These are phyloP conservation scores for Zapus hudsonius DNA, from an alignment of 2,113 vertebrate genomes.

Conservation along the genomic window DNA sequence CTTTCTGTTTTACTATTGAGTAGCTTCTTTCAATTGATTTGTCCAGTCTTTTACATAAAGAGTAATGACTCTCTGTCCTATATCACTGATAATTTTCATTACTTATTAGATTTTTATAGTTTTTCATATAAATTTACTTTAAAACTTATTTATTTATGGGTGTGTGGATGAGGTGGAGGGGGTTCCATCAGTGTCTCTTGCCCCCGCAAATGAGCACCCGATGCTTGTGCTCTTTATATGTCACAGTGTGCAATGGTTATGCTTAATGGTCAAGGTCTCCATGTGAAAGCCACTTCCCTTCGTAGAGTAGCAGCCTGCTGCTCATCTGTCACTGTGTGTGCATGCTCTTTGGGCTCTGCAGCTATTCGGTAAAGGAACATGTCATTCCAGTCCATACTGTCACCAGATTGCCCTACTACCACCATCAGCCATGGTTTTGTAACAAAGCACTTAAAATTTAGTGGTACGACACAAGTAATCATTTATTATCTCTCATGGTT, in stretches of 20 bases:
- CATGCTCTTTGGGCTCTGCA: neutral
- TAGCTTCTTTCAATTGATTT: slow-evolving; percentile 31
- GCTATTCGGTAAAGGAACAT: neutral
- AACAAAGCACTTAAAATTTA: neutral
- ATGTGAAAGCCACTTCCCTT: neutral
- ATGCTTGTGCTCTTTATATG: too few species aligned
- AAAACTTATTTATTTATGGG: neutral
- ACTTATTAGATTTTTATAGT: slow-evolving; percentile 17
- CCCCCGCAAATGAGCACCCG: too few species aligned
- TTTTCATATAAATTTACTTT: too few species aligned
- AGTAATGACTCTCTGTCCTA: neutral
- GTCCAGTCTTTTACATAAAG: neutral
- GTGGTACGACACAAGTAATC: neutral
- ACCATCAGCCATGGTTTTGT: neutral
- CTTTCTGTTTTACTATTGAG: slow-evolving; percentile 9
- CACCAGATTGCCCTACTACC: neutral
- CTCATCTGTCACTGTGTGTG: neutral
- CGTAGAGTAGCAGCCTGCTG: neutral
- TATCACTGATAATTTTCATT: slow-evolving; percentile 22
- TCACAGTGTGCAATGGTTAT: neutral
- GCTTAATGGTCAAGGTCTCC: slow-evolving; percentile 1
- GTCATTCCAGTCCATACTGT: neutral
- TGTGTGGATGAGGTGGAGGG: neutral
- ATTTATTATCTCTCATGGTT: neutral
- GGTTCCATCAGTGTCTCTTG: too few species aligned